These are phyloP conservation scores for Lamprologus ornatipinnis DNA, from an alignment of 2,113 vertebrate genomes.

Conservation along the genomic window DNA sequence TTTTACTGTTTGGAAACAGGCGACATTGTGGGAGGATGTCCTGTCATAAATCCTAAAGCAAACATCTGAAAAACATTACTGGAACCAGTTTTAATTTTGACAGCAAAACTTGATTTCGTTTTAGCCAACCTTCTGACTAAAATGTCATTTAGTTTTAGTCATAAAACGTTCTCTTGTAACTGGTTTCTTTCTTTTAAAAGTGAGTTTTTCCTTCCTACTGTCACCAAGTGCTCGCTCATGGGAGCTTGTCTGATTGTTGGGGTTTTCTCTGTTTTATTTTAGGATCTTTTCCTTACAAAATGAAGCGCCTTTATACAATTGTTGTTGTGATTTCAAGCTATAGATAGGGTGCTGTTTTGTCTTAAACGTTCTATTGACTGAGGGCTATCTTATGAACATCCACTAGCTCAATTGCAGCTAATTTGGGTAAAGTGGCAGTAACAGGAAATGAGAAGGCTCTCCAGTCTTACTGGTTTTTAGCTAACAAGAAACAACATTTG, in stretches of 20 bases:
- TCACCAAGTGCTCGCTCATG: neutral
- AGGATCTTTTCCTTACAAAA: neutral
- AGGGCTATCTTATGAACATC: neutral
- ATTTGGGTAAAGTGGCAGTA: neutral
- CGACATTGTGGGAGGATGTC: neutral
- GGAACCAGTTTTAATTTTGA: neutral
- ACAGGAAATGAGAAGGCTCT: neutral
- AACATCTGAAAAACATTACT: neutral
- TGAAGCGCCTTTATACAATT: accelerated
- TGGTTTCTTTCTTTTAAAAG: neutral
- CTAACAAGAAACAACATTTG: neutral
- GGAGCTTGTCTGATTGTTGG: neutral
- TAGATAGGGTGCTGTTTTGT: neutral
- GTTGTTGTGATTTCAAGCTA: neutral
- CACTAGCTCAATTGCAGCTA: neutral
- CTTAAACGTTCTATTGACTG: neutral
- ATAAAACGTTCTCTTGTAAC: neutral
- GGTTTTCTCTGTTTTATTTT: neutral
- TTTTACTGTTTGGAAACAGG: neutral
- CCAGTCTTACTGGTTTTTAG: neutral
- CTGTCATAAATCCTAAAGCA: neutral
- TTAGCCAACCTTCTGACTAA: neutral
- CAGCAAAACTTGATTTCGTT: neutral
- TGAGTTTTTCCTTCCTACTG: neutral
- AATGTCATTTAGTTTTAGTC: neutral